phyloP scores from a whole-genome alignment of 2,888 invertebrate genomes.

The Amphipoea lucens region DNA sequence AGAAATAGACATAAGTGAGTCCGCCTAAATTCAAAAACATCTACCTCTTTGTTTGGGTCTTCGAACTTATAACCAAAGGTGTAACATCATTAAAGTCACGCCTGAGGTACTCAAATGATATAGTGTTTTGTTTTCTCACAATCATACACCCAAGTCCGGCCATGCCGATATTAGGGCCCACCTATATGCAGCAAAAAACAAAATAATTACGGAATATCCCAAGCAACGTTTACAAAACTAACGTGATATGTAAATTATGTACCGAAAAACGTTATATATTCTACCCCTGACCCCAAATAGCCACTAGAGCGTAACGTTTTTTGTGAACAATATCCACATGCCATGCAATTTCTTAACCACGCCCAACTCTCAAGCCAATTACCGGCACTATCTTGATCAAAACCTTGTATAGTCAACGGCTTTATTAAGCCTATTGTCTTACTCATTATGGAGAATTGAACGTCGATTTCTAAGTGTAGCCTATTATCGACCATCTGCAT shows the following conservation, averaged over 20 bases:
- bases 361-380: constrained; percentile 63
- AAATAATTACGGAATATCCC: constrained; percentile 26
- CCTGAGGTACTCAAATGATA: constrained; percentile 21
- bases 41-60: not conserved
- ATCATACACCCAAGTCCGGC: not conserved
- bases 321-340: constrained; percentile 49
- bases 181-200: constrained; percentile 9
- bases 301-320: constrained; percentile 51
- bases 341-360: constrained; percentile 57
- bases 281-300: constrained; percentile 32
- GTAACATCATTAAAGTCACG: constrained; percentile 3
- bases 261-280: constrained; percentile 42
- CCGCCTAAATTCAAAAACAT: not conserved
- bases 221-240: constrained; percentile 21
- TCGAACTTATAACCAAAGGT: constrained; percentile 8
- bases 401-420: constrained; percentile 82
- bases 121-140: constrained; percentile 15
- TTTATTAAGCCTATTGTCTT: constrained; percentile 88
- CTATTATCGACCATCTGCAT: constrained; percentile 89
- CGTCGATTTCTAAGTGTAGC: constrained; percentile 81
- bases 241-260: constrained; percentile 42
- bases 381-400: constrained; percentile 79
- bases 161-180: constrained; percentile 10
- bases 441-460: constrained; percentile 89
- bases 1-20: not conserved